Evolutionary conservation across 2,888 invertebrate species (phyloP).

Genomic region (Hipparchia sbordonii): DNA sequence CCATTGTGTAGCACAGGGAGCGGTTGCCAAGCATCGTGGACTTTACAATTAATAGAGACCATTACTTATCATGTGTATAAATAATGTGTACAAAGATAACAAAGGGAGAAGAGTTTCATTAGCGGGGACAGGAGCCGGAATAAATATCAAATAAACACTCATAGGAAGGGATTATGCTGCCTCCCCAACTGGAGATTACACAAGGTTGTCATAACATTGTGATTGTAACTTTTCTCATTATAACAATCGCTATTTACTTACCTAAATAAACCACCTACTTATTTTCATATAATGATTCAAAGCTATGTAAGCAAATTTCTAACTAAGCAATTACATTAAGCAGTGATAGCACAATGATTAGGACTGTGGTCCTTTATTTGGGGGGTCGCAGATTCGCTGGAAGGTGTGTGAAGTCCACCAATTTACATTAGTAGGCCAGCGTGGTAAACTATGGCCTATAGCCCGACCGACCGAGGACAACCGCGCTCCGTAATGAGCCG

Average conservation of each 20-base stretch:
- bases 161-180: constrained; percentile 53
- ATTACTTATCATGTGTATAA: constrained; percentile 35
- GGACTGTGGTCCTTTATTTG: too few species aligned
- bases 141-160: constrained; percentile 67
- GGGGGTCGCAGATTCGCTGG: too few species aligned
- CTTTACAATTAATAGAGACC: constrained; percentile 37
- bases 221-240: constrained; percentile 44
- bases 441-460: too few species aligned
- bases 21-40: constrained; percentile 16
- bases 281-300: background rate
- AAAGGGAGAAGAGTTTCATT: constrained; percentile 58
- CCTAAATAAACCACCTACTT: constrained; percentile 15
- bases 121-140: constrained; percentile 52
- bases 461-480: too few species aligned
- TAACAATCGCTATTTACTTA: constrained; percentile 16
- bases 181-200: constrained; percentile 37
- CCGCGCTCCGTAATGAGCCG: too few species aligned
- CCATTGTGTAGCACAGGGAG: constrained; percentile 18
- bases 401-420: too few species aligned
- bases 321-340: too few species aligned
- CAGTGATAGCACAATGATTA: too few species aligned
- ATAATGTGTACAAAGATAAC: constrained; percentile 37
- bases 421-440: too few species aligned
- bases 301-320: too few species aligned
- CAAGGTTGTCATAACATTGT: constrained; percentile 29